Conservation (phyloP, 2,113 vertebrate genomes). For the Euleptes europaea region DNA sequence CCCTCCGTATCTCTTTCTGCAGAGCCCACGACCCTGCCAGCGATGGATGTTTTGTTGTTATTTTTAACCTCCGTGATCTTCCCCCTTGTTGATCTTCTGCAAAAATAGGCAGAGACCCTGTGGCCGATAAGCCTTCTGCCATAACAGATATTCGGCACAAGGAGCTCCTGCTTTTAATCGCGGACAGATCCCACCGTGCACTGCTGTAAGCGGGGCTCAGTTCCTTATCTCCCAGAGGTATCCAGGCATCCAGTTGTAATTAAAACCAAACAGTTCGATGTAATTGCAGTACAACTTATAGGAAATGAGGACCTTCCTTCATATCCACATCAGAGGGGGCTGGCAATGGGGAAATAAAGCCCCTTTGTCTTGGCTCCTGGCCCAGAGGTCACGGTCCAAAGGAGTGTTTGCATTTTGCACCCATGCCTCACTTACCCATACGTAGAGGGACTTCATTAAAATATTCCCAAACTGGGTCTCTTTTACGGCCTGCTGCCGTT, state of each 20-base stretch:
- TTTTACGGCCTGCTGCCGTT: too few species aligned
- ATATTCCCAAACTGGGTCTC: too few species aligned
- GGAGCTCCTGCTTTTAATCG: not conserved
- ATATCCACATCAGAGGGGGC: not conserved
- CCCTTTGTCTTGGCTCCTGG: not conserved
- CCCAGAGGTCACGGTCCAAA: too few species aligned
- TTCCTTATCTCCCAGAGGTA: not conserved
- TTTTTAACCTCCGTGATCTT: constrained; percentile 5
- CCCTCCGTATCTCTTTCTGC: not conserved
- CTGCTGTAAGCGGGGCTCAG: not conserved
- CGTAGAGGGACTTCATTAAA: too few species aligned
- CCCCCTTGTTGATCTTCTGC: not conserved
- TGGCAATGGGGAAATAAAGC: not conserved
- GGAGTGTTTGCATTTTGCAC: too few species aligned
- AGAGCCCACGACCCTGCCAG: not conserved
- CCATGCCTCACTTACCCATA: too few species aligned
- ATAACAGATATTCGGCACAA: not conserved
- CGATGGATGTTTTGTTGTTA: not conserved
- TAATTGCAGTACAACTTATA: not conserved
- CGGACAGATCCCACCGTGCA: not conserved
- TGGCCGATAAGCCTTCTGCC: not conserved
- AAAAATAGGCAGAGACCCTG: not conserved
- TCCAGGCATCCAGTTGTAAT: not conserved
- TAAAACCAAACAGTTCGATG: not conserved
- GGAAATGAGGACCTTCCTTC: not conserved